phyloP scores from a whole-genome alignment of 1,140 invertebrate genomes.

The Watersipora subatra region DNA sequence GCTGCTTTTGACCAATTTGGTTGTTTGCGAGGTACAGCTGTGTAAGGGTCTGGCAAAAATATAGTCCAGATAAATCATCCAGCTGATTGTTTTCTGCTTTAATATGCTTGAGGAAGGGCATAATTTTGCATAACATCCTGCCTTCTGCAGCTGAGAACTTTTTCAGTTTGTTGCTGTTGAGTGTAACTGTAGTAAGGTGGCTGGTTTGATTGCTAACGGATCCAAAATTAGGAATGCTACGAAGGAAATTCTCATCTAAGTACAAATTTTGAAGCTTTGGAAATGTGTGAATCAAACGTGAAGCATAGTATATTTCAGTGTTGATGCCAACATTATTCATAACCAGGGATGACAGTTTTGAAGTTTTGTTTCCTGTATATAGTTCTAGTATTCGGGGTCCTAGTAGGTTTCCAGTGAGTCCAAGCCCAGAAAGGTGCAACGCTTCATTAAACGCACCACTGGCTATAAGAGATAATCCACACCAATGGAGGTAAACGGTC shows the following conservation, averaged over 20 bases:
- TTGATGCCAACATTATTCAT: not conserved
- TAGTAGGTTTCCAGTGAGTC: not conserved
- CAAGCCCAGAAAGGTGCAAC: not conserved
- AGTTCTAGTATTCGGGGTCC: not conserved
- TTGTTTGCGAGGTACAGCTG: not conserved
- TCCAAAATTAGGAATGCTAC: not conserved
- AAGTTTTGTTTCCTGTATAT: not conserved
- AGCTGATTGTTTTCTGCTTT: not conserved
- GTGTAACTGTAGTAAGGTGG: not conserved
- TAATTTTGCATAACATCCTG: not conserved
- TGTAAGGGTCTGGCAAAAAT: not conserved
- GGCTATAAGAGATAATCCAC: not conserved
- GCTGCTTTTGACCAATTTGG: not conserved
- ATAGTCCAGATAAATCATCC: not conserved
- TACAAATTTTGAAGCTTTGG: not conserved
- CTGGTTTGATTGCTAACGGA: not conserved
- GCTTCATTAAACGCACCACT: not conserved
- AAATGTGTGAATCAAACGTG: not conserved
- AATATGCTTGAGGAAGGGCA: not conserved
- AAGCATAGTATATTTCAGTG: not conserved
- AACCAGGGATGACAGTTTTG: not conserved
- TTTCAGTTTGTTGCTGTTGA: not conserved
- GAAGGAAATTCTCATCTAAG: not conserved
- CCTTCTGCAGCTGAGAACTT: not conserved
- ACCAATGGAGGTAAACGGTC: not conserved